A percentile compares a stretch with the other conserved stretches of the same genome.
Evolutionary conservation across 2,888 invertebrate genomes (phyloP).

Genomic region (Oxytorus armatus): DNA sequence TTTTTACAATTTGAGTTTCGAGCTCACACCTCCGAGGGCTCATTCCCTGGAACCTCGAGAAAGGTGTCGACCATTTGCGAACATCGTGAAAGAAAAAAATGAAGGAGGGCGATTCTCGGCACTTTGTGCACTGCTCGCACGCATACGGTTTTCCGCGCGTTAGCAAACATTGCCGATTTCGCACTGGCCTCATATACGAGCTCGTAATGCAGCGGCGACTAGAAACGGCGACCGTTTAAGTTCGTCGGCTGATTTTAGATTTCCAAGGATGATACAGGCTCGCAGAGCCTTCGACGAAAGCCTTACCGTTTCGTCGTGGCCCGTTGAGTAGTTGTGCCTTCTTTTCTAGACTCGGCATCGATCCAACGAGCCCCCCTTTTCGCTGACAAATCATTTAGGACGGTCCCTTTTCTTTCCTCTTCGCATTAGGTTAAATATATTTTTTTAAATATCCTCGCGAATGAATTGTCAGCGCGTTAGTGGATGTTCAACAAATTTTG

Average conservation of each 20-base stretch:
- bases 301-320: neutral
- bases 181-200: constrained; percentile 7
- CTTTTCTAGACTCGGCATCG: too few relatives aligned
- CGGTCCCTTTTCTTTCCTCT: too few relatives aligned
- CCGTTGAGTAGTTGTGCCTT: too few relatives aligned
- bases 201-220: neutral
- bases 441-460: too few relatives aligned
- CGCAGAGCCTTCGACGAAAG: constrained; percentile 41
- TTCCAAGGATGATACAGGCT: constrained; percentile 54
- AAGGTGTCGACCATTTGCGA: constrained; percentile 43
- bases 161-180: constrained; percentile 36
- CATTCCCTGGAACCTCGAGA: neutral
- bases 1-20: constrained; percentile 38
- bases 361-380: too few relatives aligned
- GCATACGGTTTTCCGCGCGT: constrained; percentile 34
- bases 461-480: too few relatives aligned
- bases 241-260: constrained; percentile 56
- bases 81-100: constrained; percentile 57
- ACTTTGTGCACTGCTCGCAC: constrained; percentile 35
- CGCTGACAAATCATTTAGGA: too few relatives aligned
- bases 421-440: too few relatives aligned
- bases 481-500: too few relatives aligned
- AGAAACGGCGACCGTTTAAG: neutral
- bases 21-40: neutral
- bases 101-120: constrained; percentile 8